Evolutionary conservation across 2,888 invertebrate genomes (phyloP), one percentile per base, ranked within the genome.

Genomic region (Rhimphoctona megacephalus): DNA sequence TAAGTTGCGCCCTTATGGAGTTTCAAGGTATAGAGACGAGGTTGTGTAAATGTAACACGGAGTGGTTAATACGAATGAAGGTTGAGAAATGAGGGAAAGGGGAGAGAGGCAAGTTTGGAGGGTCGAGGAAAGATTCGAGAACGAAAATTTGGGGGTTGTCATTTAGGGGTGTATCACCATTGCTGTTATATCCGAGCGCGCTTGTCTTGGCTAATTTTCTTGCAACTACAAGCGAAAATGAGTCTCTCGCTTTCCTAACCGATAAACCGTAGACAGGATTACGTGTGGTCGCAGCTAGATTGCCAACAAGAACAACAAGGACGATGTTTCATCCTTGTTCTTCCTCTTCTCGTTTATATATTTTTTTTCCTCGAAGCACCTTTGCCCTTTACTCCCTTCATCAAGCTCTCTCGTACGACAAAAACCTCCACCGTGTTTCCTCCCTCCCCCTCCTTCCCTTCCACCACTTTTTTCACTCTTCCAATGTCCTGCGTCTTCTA

Each of bases 201-300:
- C 43, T 81, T 79, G 78, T 79, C 74, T 82, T 64, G 74, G 74
- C 61, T 85, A 82, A 85, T 82, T 85, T 82, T 64, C 85, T 72
- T 69, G 81, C 43, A 74, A 70, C 78, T 82, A 82, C 79, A 54
- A 49, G 61, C 19, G 22, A 33, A 64, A 39, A 64, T 76, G 36
- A 36, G 66, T 67, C 43, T 67, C 39, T 78, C 77, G 54, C 66
- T 70, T 30, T 76, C 70, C 25, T 49, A 54, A n/a, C 57, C 52
- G n/a, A 52, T 36, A 52, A 49, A 46, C 33, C 67, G 74, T 67
- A 49, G 33, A 70, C 72, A 64, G 74, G 79, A 80, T 85, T 85
- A 85, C 85, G 85, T 83, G 82, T 80, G 74, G 74, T 72, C 69
- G 70, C 76, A 46, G 46, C 54, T 80, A 85, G 70, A 85, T 85